A percentile compares a stretch with the other conserved stretches of the same genome.
Conservation (phyloP, 2,888 invertebrate species). For the Melanostoma scalare region DNA sequence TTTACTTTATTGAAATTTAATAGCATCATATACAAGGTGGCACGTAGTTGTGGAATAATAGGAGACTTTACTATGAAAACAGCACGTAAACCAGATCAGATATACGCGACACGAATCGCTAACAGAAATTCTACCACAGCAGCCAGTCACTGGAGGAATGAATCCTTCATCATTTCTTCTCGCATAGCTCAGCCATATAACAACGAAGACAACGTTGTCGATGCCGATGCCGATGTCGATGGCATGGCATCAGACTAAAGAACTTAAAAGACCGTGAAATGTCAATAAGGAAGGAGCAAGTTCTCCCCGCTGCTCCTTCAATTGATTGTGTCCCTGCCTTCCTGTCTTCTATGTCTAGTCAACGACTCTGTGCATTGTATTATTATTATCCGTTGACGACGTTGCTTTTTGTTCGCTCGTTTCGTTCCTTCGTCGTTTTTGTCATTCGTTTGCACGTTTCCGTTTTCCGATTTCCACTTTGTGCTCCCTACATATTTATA, state of each 20-base stretch:
- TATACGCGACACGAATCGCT: constrained; percentile 69
- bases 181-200: constrained; percentile 34
- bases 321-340: constrained; percentile 16
- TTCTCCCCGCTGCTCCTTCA: constrained; percentile 7
- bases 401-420: not conserved
- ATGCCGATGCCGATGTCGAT: no score
- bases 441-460: constrained; percentile 56
- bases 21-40: constrained; percentile 49
- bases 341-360: constrained; percentile 42
- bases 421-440: not conserved
- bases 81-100: constrained; percentile 71
- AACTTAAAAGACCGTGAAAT: constrained; percentile 65
- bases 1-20: constrained; percentile 71
- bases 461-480: constrained; percentile 48
- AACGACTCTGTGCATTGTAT: constrained; percentile 42
- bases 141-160: constrained; percentile 22
- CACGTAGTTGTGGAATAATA: constrained; percentile 68
- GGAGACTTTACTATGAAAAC: constrained; percentile 68
- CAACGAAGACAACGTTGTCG: constrained; percentile 29
- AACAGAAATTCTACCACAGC: constrained; percentile 39
- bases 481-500: constrained; percentile 48
- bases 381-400: constrained; percentile 33
- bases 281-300: constrained; percentile 51
- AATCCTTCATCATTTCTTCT: constrained; percentile 34
- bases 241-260: constrained; percentile 29